Evolutionary conservation across 1,140 invertebrate genomes (phyloP).

Genomic region (Hylaeus volcanicus): DNA sequence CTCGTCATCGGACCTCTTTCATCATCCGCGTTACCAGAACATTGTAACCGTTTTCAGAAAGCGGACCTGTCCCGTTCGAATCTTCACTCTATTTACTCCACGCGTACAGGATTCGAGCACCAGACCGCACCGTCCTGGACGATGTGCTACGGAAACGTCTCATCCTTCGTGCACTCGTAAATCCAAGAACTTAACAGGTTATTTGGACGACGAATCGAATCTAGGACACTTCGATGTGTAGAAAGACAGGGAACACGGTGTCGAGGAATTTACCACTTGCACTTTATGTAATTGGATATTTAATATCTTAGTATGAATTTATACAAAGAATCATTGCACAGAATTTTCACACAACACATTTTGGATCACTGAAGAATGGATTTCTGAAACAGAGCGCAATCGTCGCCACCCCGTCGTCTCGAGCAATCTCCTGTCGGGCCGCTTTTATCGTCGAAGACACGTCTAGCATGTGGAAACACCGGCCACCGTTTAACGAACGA

Average conservation of each 20-base stretch:
- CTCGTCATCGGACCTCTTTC: conserved; percentile 61
- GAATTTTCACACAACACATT: no score
- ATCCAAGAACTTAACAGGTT: no score
- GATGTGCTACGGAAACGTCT: no score
- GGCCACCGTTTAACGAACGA: conserved; percentile 16
- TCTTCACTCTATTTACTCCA: not conserved
- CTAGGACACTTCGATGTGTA: no score
- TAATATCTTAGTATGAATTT: no score
- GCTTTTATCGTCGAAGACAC: conserved; percentile 8
- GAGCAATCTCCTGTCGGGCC: not conserved
- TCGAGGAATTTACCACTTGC: no score
- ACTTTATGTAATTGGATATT: no score
- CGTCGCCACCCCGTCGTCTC: not conserved
- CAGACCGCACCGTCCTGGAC: no score
- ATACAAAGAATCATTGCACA: no score
- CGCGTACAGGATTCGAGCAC: not conserved
- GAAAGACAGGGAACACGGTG: no score
- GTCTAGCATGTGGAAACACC: not conserved
- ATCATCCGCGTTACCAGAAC: conserved; percentile 55
- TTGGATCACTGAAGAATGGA: not conserved
- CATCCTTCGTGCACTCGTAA: no score
- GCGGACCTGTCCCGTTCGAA: conserved; percentile 26
- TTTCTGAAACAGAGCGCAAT: not conserved
- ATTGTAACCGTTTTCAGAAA: conserved; percentile 59
- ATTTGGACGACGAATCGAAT: no score